Base-by-base conservation (phyloP, 2,888 invertebrate genomes). In the Urechis unicinctus region DNA sequence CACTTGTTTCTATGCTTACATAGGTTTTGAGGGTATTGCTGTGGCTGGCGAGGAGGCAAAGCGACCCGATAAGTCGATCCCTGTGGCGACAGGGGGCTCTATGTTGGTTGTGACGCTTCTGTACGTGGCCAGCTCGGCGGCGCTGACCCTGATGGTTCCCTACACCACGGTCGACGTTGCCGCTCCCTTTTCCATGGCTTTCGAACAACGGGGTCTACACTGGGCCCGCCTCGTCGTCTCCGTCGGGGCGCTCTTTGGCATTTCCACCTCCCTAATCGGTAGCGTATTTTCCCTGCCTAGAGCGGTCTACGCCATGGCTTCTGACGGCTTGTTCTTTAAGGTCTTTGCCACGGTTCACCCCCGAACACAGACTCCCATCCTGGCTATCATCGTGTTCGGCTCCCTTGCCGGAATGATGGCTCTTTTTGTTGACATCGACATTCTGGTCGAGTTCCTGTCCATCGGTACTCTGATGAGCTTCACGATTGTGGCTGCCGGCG, bases 391-490 rank as follows among this genome's bases (percentile, higher is more conserved):
- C 17, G 60, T 72, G 9, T 72, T 76, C 56, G 75, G 77, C 5
- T 45, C 65, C 3, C 21, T 74, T 3, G 65, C 75, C 13, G 69
- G 72, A 1, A 55, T 88, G 0, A 86, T 93, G 61, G 91, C 93
- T 3, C 78, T 93, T 43, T 75, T 92, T 41, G 89, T 93, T 69
- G 92, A 94, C 78, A 82, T 94, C 64, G 86, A 89, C 66, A 91
- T 91, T 65, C 81, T 94, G 44, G 91, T 94, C 0, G 92, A 94
- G 73, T 92, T 94, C 73, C 91, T 94, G 90, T 92, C 92, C 1
- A 93, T 94, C 36, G 65, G 67, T 13, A 66, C 67, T 31, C 63
- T 72, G 41, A 45, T 69, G 28, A 57, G 61, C 0, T 93, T 93
- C 74, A 91, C 91, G 1, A 91, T 93, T 61, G 93, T 94, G 2